Base-by-base conservation (phyloP, 2,888 invertebrate genomes). In the Phortica magna region DNA sequence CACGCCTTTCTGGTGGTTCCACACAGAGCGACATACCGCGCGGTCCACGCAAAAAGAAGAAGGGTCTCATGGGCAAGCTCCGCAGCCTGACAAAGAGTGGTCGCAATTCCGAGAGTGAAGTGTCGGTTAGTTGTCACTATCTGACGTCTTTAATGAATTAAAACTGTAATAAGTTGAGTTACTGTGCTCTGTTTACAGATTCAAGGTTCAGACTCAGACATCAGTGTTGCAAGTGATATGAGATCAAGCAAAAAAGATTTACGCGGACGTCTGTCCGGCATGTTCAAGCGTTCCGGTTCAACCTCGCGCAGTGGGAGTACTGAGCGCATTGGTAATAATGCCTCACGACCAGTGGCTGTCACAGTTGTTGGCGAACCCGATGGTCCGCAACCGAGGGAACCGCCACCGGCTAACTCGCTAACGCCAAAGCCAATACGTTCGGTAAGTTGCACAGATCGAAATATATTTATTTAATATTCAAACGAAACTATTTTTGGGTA, bases 51-150 rank as follows among this genome's bases (percentile, higher is more conserved):
- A 96, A 96, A 90, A 96, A 96, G 92, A 94, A 95, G 89, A 96
- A 96, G 91, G 94, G 96, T 72, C 92, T 97, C 53, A 96, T 97
- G 89, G 96, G 96, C 19, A 97, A 97, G 92, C 91, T 98, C 81
- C 95, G 96, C 87, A 96, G 96, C 89, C 92, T 97, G 73, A 97
- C 97, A 2, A 97, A 97, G 91, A 96, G 97, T 1, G 94, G 96
- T 77, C 90, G 91, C 73, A 90, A 90, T 83, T 90, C 91, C 81
- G 92, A 92, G 83, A 92, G 92, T 85, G 92, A 92, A 89, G 84
- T 91, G 81, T 92, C 92, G 82, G 92, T 92, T 78, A 82, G 86
- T 73, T 41, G n/a, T 31, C 1, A 31, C 1, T 2, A 2, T 31
- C 31, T 19, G 4, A n/a, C 72, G 31, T 12, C 43, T 1, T 4